These are phyloP conservation scores for Coluber constrictor DNA, from an alignment of 2,797 vertebrate species.

Conservation along the genomic window DNA sequence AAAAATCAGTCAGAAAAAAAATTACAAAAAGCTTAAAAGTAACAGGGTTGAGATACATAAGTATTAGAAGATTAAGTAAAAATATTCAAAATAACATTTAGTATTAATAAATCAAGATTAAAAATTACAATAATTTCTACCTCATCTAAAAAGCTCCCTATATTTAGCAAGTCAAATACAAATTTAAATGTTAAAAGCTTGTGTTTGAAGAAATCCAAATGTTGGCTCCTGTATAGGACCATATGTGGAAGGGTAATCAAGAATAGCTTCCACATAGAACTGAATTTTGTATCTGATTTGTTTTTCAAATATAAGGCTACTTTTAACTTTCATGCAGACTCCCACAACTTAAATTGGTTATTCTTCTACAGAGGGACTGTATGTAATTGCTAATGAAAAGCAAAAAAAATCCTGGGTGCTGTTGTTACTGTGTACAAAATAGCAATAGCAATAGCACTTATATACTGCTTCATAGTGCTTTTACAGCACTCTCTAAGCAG, in stretches of 20 bases:
- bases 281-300: not conserved
- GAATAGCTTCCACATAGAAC: not conserved
- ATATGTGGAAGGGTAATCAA: not conserved
- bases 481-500: not conserved
- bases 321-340: not conserved
- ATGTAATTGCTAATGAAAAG: not conserved
- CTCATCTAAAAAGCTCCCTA: not conserved
- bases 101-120: not conserved
- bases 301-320: not conserved
- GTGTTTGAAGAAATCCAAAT: not conserved
- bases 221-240: not conserved
- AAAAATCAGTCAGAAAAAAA: not conserved
- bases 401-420: not conserved
- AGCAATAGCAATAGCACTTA: not conserved
- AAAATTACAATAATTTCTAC: not conserved
- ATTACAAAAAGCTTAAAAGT: not conserved
- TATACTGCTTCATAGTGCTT: not conserved
- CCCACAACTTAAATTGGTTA: not conserved
- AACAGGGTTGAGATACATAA: not conserved
- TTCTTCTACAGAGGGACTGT: not conserved
- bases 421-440: not conserved
- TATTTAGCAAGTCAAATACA: not conserved
- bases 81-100: not conserved
- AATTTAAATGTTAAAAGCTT: not conserved
- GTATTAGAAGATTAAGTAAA: not conserved